Conservation (phyloP, 2,113 vertebrate species). For the Sus scrofa region T2T-Sscrofa CM000819.6:137418501-137419000, state of each 20-base stretch:
- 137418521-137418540: conserved; percentile 42
- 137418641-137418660: too few relatives aligned
- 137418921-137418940: not conserved
- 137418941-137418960: conserved; percentile 5
- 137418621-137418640: too few relatives aligned
- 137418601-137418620: too few relatives aligned
- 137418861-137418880: not conserved
- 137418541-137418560: not conserved
- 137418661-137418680: too few relatives aligned
- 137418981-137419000: not conserved
- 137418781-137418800: too few relatives aligned
- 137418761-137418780: too few relatives aligned
- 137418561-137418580: not conserved
- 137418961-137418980: not conserved
- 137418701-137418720: too few relatives aligned
- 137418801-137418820: too few relatives aligned
- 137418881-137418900: conserved; percentile 2
- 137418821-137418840: not conserved
- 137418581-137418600: too few relatives aligned
- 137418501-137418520: not conserved
- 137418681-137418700: too few relatives aligned
- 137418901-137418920: not conserved
- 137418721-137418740: too few relatives aligned
- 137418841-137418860: not conserved
- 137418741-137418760: too few relatives aligned